A percentile compares a stretch with the other conserved stretches of the same genome.
phyloP scores from a whole-genome alignment of 1,140 invertebrate genomes.

The Cydia pomonella region DNA sequence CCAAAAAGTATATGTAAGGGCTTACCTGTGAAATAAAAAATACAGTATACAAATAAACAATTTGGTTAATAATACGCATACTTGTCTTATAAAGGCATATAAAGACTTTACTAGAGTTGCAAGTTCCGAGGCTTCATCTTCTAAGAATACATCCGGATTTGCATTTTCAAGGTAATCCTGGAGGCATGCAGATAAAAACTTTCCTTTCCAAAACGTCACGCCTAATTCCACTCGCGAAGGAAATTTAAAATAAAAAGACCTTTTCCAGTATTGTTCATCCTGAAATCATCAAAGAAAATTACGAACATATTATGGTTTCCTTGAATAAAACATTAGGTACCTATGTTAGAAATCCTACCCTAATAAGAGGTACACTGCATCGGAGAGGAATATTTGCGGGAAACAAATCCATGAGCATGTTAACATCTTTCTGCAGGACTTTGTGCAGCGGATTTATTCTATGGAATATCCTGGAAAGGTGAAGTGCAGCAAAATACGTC shows the following conservation, averaged over 20 bases:
- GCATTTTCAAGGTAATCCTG: slow-evolving; percentile 73
- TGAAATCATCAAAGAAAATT: slow-evolving; percentile 41
- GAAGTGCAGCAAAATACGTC: slow-evolving; percentile 56
- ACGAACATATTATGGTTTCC: background rate
- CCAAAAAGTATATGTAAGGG: slow-evolving; percentile 67
- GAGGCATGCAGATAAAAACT: slow-evolving; percentile 67
- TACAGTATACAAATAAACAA: background rate
- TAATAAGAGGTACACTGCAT: slow-evolving; percentile 66
- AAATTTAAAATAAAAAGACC: slow-evolving; percentile 64
- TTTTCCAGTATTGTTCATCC: slow-evolving; percentile 76
- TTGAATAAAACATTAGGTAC: background rate
- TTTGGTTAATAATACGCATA: background rate
- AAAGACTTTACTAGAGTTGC: slow-evolving; percentile 57
- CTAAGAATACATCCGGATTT: slow-evolving; percentile 71
- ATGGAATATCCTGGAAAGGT: slow-evolving; percentile 64
- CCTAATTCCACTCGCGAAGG: slow-evolving; percentile 57
- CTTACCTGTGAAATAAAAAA: slow-evolving; percentile 58
- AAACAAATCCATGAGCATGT: slow-evolving; percentile 73
- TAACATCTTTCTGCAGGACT: slow-evolving; percentile 69
- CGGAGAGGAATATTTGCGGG: slow-evolving; percentile 70
- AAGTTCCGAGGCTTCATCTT: slow-evolving; percentile 66
- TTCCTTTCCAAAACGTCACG: slow-evolving; percentile 71
- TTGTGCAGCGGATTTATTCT: slow-evolving; percentile 63
- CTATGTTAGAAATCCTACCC: slow-evolving; percentile 48
- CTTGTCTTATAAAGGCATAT: slow-evolving; percentile 2